Evolutionary conservation across 2,113 vertebrate species (phyloP).

Genomic region (Pontoporia blainvillei): DNA sequence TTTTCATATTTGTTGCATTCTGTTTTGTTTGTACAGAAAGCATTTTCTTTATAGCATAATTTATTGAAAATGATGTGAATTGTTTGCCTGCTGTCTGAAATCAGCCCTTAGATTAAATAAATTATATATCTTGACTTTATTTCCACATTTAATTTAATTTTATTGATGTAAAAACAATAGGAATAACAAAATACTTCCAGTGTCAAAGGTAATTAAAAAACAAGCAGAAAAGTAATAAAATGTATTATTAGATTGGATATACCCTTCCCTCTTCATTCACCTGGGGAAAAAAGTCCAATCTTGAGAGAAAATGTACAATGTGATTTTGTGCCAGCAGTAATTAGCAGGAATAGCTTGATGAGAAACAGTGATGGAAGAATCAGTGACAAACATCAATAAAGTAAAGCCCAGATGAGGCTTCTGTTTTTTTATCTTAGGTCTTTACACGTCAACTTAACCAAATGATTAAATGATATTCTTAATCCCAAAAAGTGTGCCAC

Average conservation of each 20-base stretch:
- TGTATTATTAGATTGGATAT: constrained; percentile 1
- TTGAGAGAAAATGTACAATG: constrained; percentile 39
- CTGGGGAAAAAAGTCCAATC: background rate
- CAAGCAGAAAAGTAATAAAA: constrained; percentile 41
- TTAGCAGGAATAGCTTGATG: constrained; percentile 44
- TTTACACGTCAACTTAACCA: constrained; percentile 3
- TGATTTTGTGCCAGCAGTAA: constrained; percentile 28
- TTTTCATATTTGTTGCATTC: background rate
- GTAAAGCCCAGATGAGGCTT: background rate
- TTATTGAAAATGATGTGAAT: background rate
- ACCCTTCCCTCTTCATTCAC: background rate
- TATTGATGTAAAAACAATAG: constrained; percentile 28
- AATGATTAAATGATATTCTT: constrained; percentile 31
- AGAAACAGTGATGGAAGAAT: constrained; percentile 51
- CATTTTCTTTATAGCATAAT: background rate
- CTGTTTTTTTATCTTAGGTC: background rate
- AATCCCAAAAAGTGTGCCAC: background rate
- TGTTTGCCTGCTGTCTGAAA: background rate
- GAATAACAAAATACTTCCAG: constrained; percentile 49
- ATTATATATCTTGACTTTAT: constrained; percentile 21
- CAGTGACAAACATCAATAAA: constrained; percentile 49
- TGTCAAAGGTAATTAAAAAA: constrained; percentile 27
- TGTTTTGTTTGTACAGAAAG: background rate
- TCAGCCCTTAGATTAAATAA: background rate
- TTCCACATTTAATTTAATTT: constrained; percentile 43